These are phyloP conservation scores for Drosophila erecta DNA, from an alignment of 1,140 invertebrate genomes.

Conservation along the genomic window DNA sequence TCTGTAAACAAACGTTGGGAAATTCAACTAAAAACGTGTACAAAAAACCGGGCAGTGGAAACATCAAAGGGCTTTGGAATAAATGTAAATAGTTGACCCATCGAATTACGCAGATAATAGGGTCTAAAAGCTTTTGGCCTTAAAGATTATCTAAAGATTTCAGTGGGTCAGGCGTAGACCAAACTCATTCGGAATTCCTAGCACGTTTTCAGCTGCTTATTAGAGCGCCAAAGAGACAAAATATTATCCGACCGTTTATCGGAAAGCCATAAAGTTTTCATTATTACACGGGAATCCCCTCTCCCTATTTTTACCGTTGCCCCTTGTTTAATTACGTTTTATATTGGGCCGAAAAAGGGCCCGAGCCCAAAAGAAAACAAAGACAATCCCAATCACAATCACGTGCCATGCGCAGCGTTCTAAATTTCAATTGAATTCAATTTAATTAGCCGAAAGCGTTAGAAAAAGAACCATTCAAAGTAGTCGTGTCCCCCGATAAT, in stretches of 20 bases:
- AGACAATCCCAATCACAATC: slow-evolving; percentile 35
- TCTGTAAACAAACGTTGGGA: slow-evolving; percentile 34
- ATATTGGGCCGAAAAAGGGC: slow-evolving; percentile 63
- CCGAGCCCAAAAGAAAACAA: slow-evolving; percentile 35
- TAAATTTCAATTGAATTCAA: slow-evolving; percentile 83
- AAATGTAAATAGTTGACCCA: slow-evolving; percentile 48
- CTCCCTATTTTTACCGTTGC: slow-evolving; percentile 61
- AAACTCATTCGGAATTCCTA: slow-evolving; percentile 37
- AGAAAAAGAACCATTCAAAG: slow-evolving; percentile 58
- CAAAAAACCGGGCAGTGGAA: slow-evolving; percentile 6
- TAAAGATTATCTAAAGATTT: slow-evolving; percentile 45
- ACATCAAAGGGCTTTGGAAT: slow-evolving; percentile 29
- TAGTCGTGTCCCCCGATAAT: slow-evolving; percentile 37
- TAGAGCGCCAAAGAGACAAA: slow-evolving; percentile 24
- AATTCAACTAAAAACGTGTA: slow-evolving; percentile 17
- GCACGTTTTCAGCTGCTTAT: slow-evolving; percentile 55
- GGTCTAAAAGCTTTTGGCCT: slow-evolving; percentile 38
- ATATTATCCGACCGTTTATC: slow-evolving; percentile 63
- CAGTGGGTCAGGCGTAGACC: slow-evolving; percentile 38
- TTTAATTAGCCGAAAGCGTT: slow-evolving; percentile 78
- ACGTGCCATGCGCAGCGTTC: slow-evolving; percentile 76
- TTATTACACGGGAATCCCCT: slow-evolving; percentile 60
- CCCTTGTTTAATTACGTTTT: slow-evolving; percentile 70
- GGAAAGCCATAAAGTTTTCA: slow-evolving; percentile 79
- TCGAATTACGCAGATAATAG: slow-evolving; percentile 28